phyloP scores from a whole-genome alignment of 2,888 invertebrate species.

The Unio pictorum region DNA sequence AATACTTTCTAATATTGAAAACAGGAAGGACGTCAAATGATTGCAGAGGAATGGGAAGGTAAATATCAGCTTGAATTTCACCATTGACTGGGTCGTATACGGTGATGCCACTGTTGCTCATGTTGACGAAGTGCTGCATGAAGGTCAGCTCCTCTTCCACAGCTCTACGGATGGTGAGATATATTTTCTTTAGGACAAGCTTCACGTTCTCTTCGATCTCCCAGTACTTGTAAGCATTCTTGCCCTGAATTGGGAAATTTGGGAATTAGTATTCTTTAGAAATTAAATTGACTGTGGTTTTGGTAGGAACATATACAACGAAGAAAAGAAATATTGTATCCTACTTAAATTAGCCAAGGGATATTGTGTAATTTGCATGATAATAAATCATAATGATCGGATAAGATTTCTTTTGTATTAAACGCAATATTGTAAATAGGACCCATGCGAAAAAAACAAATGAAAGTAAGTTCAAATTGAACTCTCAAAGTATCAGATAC shows the following conservation, averaged over 20 bases:
- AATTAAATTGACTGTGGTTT: too few relatives aligned
- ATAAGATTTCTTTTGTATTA: too few relatives aligned
- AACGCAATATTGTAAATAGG: too few relatives aligned
- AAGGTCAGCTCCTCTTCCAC: conserved; percentile 32
- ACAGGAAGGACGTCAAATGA: conserved; percentile 31
- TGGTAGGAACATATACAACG: too few relatives aligned
- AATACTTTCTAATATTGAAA: conserved; percentile 19
- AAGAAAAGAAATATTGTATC: too few relatives aligned
- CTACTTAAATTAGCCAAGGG: too few relatives aligned
- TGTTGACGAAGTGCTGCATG: conserved; percentile 17
- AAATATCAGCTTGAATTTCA: conserved; percentile 39
- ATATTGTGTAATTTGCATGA: too few relatives aligned
- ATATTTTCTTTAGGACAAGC: conserved; percentile 10
- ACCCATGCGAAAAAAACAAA: too few relatives aligned
- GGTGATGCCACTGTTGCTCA: conserved; percentile 23
- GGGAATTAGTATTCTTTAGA: too few relatives aligned
- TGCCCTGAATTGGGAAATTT: conserved; percentile 26
- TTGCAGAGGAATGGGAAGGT: conserved; percentile 30
- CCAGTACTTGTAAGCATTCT: conserved; percentile 51
- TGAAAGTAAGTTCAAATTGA: too few relatives aligned
- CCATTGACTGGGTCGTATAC: conserved; percentile 38
- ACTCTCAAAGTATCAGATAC: too few relatives aligned
- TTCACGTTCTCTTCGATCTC: conserved; percentile 45
- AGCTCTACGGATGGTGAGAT: conserved; percentile 25
- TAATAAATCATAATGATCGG: too few relatives aligned